These are phyloP conservation scores for Diabrotica balteata DNA, from an alignment of 2,888 invertebrate genomes.

Conservation along the genomic window DNA sequence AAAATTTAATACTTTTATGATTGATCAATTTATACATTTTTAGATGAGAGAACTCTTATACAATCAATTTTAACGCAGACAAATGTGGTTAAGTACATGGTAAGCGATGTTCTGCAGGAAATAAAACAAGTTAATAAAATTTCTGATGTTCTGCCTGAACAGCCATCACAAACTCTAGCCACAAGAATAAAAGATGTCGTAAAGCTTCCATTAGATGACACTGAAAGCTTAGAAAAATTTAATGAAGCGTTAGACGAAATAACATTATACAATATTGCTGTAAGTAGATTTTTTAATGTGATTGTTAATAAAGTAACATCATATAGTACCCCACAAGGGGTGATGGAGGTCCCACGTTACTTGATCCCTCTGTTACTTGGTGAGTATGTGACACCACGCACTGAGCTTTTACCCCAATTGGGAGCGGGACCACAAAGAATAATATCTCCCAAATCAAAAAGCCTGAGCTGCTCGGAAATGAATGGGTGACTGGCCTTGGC, in stretches of 20 bases:
- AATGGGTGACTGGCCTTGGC: too few species aligned
- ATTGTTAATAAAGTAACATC: too few species aligned
- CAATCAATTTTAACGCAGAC: not conserved
- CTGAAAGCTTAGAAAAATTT: not conserved
- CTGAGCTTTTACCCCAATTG: too few species aligned
- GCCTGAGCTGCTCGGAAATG: too few species aligned
- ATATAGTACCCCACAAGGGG: too few species aligned
- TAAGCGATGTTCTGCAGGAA: not conserved
- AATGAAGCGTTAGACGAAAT: not conserved
- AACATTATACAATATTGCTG: not conserved
- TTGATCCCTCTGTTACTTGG: too few species aligned
- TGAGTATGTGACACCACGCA: too few species aligned
- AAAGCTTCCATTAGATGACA: not conserved
- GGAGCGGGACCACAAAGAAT: too few species aligned
- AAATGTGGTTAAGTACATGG: not conserved
- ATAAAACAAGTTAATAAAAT: not conserved
- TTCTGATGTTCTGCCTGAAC: not conserved
- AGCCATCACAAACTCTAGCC: not conserved
- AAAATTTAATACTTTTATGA: too few species aligned
- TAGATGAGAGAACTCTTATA: not conserved
- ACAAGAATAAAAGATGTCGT: not conserved
- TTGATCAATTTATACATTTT: not conserved
- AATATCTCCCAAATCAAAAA: too few species aligned
- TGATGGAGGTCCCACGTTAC: too few species aligned
- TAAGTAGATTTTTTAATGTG: not conserved